A percentile compares a stretch with the other conserved stretches of the same genome.
phyloP scores from a whole-genome alignment of 1,140 invertebrate genomes.

The Orchesella cincta region DNA sequence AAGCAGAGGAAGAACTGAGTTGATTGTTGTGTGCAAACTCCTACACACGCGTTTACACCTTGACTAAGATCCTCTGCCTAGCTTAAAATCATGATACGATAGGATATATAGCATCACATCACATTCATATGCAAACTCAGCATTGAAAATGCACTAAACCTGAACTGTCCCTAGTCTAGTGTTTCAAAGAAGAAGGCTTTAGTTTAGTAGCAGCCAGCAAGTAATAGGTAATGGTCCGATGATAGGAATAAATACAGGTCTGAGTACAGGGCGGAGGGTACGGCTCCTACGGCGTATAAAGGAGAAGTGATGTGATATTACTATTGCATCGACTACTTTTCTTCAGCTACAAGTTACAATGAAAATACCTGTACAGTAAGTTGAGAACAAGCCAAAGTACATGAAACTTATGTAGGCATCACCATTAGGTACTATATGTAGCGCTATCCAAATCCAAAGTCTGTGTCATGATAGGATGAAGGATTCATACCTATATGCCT shows the following conservation, averaged over 20 bases:
- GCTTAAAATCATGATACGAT: background rate
- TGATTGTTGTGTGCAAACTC: background rate
- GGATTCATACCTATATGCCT: background rate
- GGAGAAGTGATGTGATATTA: too few species aligned
- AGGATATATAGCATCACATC: background rate
- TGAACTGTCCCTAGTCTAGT: background rate
- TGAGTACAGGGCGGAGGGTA: too few species aligned
- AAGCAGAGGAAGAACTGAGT: conserved; percentile 8
- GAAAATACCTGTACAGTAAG: too few species aligned
- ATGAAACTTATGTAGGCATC: background rate
- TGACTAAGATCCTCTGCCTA: background rate
- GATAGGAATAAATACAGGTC: too few species aligned
- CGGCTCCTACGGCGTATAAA: too few species aligned
- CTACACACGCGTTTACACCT: background rate
- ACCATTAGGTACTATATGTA: background rate
- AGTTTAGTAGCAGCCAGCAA: too few species aligned
- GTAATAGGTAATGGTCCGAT: too few species aligned
- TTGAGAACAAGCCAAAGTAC: too few species aligned
- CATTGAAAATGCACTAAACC: background rate
- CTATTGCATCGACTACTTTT: too few species aligned
- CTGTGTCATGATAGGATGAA: background rate
- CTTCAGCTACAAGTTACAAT: too few species aligned
- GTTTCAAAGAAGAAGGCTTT: background rate
- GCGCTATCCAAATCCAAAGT: background rate
- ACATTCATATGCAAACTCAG: background rate